Base-by-base conservation (phyloP, 2,888 invertebrate genomes). In the Nymphalis c-album region DNA sequence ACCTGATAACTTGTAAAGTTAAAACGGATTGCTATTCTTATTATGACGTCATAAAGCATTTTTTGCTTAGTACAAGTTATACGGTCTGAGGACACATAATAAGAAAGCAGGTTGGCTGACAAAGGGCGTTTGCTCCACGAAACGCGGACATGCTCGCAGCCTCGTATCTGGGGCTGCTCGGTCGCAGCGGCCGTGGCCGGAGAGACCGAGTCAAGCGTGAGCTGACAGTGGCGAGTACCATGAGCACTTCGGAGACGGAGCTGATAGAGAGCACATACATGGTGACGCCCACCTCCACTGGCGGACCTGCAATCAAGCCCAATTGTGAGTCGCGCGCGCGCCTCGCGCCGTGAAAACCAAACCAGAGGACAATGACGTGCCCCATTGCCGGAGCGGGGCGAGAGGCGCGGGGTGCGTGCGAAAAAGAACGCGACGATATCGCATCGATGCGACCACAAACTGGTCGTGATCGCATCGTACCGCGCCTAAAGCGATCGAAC, bases 211-310 rank as follows among this genome's bases (percentile, higher is more conserved):
- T 73, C 79, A 79, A 79, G 79, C 79, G 74, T 74, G 98, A 97
- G 94, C 97, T 97, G 95, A 98, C 98, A 87, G 84, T 77, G 82
- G 84, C 89, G 91, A 91, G 91, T 96, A 98, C 98, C 98, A 98
- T 98, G 95, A 97, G 96, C 93, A 98, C 98, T 96, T 98, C 98
- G 93, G 98, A 98, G 93, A 98, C 97, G 93, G 98, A 97, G 94
- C 97, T 97, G 95, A 98, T 98, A 94, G 97, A 97, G 94, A 98
- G 96, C 94, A 98, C 98, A 95, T 97, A 98, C 96, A 98, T 97
- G 94, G 98, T 98, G 94, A 98, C 97, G 93, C 98, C 97, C 92
- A 98, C 98, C 93, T 97, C 97, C 94, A 98, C 98, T 89, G 98
- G 97, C 93, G 96, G 96, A 95, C 97, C 98, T 98, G 96, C 93